Evolutionary conservation across 2,113 vertebrate genomes (phyloP).

Genomic region (Ptychochromis oligacanthus): DNA sequence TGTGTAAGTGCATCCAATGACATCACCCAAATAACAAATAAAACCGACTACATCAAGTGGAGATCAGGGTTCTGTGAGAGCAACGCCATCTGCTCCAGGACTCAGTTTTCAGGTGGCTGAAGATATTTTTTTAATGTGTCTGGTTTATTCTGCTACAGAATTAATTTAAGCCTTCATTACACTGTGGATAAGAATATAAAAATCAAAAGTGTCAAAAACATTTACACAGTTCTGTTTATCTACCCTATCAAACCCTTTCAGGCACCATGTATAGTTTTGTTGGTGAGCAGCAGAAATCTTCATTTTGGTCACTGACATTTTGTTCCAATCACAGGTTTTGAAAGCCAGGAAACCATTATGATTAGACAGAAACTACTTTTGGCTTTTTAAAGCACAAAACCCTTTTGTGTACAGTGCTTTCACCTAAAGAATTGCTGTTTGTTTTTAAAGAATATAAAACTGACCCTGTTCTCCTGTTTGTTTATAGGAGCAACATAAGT

Average conservation of each 20-base stretch:
- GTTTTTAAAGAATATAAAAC: neutral
- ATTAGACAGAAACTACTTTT: neutral
- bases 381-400: neutral
- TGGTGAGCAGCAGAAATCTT: accelerated
- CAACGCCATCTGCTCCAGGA: neutral
- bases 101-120: neutral
- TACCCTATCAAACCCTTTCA: neutral
- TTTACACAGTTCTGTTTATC: neutral
- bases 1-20: neutral
- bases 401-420: accelerated
- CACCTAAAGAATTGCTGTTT: neutral
- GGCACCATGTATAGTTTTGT: neutral
- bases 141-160: neutral
- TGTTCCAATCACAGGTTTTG: neutral
- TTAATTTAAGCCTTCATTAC: neutral
- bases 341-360: neutral
- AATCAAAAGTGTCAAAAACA: neutral
- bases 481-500: slow-evolving; percentile 68
- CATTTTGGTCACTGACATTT: neutral
- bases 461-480: neutral
- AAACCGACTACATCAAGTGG: neutral
- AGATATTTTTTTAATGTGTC: neutral
- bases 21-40: neutral
- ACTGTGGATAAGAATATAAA: neutral
- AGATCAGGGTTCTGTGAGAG: accelerated